Conservation (phyloP, 2,888 invertebrate genomes). For the Drosophila meridionalis region DNA sequence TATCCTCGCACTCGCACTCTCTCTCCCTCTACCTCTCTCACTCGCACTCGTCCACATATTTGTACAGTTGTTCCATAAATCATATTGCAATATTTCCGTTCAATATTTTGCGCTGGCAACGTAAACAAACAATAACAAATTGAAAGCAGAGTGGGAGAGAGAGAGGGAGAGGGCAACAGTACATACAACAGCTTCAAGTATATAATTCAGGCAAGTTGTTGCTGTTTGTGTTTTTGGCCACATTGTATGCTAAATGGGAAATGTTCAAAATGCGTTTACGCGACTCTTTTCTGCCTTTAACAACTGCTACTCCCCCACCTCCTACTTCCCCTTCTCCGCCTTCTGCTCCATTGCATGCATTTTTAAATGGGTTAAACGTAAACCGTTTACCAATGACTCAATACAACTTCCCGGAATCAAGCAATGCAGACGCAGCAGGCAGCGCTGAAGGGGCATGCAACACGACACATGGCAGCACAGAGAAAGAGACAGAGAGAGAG, state of each 20-base stretch:
- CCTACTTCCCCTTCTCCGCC: conserved; percentile 9
- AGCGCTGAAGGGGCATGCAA: conserved; percentile 4
- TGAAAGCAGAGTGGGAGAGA: conserved; percentile 39
- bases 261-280: conserved; percentile 68
- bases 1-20: neutral
- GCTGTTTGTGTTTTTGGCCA: conserved; percentile 37
- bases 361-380: conserved; percentile 81
- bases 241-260: conserved; percentile 74
- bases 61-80: conserved; percentile 56
- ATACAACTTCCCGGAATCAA: conserved; percentile 72
- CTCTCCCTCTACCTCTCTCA: neutral
- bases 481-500: neutral
- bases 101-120: conserved; percentile 71
- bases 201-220: conserved; percentile 44
- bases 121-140: conserved; percentile 78
- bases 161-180: neutral
- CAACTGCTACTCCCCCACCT: neutral
- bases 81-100: conserved; percentile 79
- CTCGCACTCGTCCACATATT: neutral
- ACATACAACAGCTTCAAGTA: conserved; percentile 22
- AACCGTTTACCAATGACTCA: conserved; percentile 81
- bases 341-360: conserved; percentile 48
- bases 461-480: conserved; percentile 10
- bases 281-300: conserved; percentile 11
- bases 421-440: conserved; percentile 12